phyloP scores from a whole-genome alignment of 2,113 vertebrate species.

The Elgaria multicarinata region DNA sequence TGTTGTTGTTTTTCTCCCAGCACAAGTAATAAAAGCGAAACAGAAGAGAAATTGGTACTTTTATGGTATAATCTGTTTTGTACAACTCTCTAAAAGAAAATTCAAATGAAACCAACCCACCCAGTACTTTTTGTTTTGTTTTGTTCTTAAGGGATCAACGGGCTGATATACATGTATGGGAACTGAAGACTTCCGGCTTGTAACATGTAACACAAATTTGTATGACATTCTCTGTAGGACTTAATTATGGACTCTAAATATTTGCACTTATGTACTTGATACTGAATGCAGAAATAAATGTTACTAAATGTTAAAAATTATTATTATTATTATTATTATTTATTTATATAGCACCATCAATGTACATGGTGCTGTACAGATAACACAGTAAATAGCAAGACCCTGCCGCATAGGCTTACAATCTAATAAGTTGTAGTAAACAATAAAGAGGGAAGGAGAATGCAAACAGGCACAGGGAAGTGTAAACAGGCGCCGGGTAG shows the following conservation, averaged over 20 bases:
- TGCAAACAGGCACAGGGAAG: no score
- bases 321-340: no score
- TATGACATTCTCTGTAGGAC: constrained; percentile 94
- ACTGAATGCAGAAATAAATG: constrained; percentile 99
- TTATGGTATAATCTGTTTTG: constrained; percentile 90
- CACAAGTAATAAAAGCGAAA: constrained; percentile 84
- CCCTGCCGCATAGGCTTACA: no score
- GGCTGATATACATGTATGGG: constrained; percentile 90
- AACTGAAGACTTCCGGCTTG: constrained; percentile 92
- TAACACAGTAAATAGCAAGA: no score
- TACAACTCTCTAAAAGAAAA: constrained; percentile 79
- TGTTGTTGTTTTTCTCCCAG: constrained; percentile 79
- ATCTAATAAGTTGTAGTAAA: no score
- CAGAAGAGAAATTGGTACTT: constrained; percentile 84
- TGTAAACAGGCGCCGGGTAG: no score
- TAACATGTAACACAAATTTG: constrained; percentile 93
- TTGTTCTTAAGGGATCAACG: constrained; percentile 87
- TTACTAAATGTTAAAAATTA: constrained; percentile 89
- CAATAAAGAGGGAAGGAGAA: no score
- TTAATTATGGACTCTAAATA: constrained; percentile 93
- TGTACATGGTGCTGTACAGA: no score
- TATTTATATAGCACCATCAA: no score
- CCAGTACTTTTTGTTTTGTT: constrained; percentile 85
- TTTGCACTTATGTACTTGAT: constrained; percentile 99
- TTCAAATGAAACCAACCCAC: constrained; percentile 51